Conservation (phyloP, 2,888 invertebrate genomes). For the Synergus umbraculus region DNA sequence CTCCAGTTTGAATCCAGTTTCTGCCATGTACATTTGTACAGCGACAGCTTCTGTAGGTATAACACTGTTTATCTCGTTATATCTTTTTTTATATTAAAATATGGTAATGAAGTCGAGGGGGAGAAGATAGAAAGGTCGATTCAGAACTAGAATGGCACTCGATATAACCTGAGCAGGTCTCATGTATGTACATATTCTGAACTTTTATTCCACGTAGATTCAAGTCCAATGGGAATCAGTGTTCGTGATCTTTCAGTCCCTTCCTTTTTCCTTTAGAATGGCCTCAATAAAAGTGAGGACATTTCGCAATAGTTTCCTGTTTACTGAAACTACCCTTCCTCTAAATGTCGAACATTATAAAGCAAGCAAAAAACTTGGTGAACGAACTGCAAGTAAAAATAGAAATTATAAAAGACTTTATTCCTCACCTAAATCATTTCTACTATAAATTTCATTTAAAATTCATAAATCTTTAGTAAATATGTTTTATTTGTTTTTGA, state of each 20-base stretch:
- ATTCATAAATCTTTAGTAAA: background rate
- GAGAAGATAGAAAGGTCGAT: background rate
- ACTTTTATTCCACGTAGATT: background rate
- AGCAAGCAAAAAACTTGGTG: background rate
- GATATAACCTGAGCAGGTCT: background rate
- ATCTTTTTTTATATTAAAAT: background rate
- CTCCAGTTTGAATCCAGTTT: background rate
- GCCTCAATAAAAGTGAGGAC: background rate
- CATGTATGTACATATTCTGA: background rate
- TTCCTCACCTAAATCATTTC: background rate
- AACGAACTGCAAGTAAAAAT: too few relatives aligned
- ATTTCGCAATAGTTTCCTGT: background rate
- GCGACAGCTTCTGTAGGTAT: too few relatives aligned
- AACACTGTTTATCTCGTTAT: background rate
- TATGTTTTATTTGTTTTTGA: background rate
- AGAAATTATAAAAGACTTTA: background rate
- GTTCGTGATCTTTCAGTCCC: background rate
- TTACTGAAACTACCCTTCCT: background rate
- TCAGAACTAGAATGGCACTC: background rate
- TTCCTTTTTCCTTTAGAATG: background rate
- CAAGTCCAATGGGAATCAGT: background rate
- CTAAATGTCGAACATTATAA: background rate
- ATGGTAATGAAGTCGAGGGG: background rate
- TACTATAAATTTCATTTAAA: background rate
- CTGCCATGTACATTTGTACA: background rate